Base-by-base conservation (phyloP, 1,140 invertebrate genomes). In the Pygmarrhopalites habei region DNA sequence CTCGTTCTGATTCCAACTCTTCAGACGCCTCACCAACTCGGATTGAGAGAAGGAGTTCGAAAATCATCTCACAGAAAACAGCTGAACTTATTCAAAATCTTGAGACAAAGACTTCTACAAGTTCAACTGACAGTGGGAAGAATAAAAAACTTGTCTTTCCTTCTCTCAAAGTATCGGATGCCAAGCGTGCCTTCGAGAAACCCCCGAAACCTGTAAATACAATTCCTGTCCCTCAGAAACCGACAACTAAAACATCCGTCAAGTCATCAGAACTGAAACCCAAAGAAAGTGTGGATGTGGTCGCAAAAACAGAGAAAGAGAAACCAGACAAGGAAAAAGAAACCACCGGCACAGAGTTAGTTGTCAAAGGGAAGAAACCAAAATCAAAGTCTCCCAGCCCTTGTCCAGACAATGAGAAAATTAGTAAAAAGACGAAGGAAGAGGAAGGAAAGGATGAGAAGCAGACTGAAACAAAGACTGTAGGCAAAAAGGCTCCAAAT, bases 21-120 rank as follows among this genome's bases (percentile, higher is more conserved):
- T 25, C 39, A 1, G 75, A 76, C 0, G 75, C 75, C 1, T 75
- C 77, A 0, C 68, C 69, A n/a, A 71, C 69, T 15, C 35, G 69
- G 19, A 65, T 71, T 19, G 69, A 67, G 29, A 32, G 69, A 25
- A 35, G 69, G 2, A 68, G 65, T 44, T 71, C 69, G 1, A 71
- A 71, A 49, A 51, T 71, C 2, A 71, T 71, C n/a, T 66, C 63
- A 25, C 66, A 68, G 39, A 71, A 71, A 41, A 71, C 69, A 3
- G 69, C 69, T 39, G 69, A 71, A 46, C 57, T 71, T 2, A 71
- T 71, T 28, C 69, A 71, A 65, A 71, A 71, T 66, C 53, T 71
- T 32, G 64, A 68, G 29, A 66, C 66, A 10, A 71, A 68, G 43
- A 65, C 60, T n/a, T 62, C 60, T n/a, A 56, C 62, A 21, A 58